Evolutionary conservation across 1,140 invertebrate genomes (phyloP).

Genomic region (Odontomachus brunneus): DNA sequence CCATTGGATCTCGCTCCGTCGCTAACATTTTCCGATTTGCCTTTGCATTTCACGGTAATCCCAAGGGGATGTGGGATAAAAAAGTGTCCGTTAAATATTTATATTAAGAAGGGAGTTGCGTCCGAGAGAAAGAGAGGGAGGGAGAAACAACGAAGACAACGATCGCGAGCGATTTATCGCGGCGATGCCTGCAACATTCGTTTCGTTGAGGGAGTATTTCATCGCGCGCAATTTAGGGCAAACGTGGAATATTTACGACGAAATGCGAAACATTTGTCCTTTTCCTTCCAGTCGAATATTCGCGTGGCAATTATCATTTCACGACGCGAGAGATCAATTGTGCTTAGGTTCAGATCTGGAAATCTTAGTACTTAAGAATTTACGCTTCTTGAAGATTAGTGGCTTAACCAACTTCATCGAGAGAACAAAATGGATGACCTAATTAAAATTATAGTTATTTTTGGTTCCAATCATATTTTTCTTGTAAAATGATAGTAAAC

Average conservation of each 20-base stretch:
- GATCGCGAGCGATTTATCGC: conserved; percentile 9
- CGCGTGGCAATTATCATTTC: not conserved
- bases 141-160: not conserved
- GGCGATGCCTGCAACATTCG: not conserved
- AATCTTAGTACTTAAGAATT: conserved; percentile 9
- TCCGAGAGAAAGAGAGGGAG: not conserved
- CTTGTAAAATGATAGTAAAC: too few relatives aligned
- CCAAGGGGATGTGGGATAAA: not conserved
- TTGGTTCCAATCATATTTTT: too few relatives aligned
- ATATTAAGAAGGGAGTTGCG: conserved; percentile 22
- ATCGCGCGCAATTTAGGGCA: not conserved
- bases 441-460: too few relatives aligned
- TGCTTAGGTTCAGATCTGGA: not conserved
- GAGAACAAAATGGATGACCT: too few relatives aligned
- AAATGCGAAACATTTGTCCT: not conserved
- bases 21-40: conserved; percentile 40
- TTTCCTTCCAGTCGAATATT: not conserved
- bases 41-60: conserved; percentile 53
- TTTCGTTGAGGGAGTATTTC: not conserved
- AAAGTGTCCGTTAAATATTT: conserved; percentile 48
- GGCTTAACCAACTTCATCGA: too few relatives aligned
- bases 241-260: not conserved
- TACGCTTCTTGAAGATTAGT: too few relatives aligned
- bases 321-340: not conserved
- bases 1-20: conserved; percentile 43